A percentile compares a stretch with the other conserved stretches of the same genome.
These are phyloP conservation scores for Megaceryle alcyon DNA, from an alignment of 2,797 vertebrate species.

Conservation along the genomic window DNA sequence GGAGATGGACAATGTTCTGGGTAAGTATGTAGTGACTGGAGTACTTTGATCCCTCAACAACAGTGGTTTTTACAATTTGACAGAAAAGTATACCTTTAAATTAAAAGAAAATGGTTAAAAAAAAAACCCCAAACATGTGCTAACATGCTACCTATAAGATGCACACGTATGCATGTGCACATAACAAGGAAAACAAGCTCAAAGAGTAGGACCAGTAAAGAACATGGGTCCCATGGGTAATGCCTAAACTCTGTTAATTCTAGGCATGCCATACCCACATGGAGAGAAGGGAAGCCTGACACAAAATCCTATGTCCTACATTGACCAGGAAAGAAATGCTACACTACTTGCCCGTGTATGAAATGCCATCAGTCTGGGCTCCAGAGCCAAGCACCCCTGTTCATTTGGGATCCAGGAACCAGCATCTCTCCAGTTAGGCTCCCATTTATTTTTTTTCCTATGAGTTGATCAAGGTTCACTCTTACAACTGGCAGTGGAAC, in stretches of 20 bases:
- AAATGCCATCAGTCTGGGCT: not conserved
- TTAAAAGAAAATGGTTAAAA: not conserved
- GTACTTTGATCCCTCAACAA: not conserved
- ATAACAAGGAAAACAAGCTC: not conserved
- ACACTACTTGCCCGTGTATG: not conserved
- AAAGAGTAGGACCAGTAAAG: not conserved
- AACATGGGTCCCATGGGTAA: not conserved
- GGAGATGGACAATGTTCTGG: not conserved
- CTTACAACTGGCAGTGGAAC: not conserved
- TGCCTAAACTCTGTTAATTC: not conserved
- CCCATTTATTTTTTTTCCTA: not conserved
- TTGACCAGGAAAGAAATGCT: not conserved
- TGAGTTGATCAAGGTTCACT: not conserved
- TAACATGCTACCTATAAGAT: not conserved
- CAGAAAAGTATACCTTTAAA: not conserved
- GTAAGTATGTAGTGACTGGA: not conserved
- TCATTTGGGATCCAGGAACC: not conserved
- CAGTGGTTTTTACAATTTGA: not conserved
- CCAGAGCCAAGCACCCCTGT: not conserved
- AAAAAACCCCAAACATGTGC: not conserved
- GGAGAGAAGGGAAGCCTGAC: not conserved
- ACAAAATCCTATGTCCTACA: not conserved
- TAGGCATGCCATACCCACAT: accelerated
- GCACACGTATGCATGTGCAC: not conserved
- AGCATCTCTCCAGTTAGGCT: not conserved